phyloP scores from a whole-genome alignment of 1,140 invertebrate species.

The Teleogryllus occipitalis region DNA sequence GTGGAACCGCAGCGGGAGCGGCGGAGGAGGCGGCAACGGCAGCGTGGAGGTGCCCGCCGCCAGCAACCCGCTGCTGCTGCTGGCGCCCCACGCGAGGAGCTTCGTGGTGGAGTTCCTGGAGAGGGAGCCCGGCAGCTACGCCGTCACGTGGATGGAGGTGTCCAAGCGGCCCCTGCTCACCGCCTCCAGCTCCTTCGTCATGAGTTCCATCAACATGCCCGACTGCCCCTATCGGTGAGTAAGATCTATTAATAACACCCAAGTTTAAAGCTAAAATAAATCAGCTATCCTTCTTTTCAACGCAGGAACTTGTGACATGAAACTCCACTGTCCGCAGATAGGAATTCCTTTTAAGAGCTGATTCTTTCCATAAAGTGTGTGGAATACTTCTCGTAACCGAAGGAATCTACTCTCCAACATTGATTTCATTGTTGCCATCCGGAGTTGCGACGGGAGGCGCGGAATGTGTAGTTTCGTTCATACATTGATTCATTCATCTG shows the following conservation, averaged over 20 bases:
- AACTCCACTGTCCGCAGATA: too few species aligned
- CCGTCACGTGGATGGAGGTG: conserved; percentile 68
- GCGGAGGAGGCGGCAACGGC: conserved; percentile 22
- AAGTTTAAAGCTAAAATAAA: too few species aligned
- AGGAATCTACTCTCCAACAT: too few species aligned
- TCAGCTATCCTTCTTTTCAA: too few species aligned
- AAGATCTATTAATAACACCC: background rate
- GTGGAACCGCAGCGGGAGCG: conserved; percentile 45
- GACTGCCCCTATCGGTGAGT: conserved; percentile 62
- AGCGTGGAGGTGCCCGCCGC: conserved; percentile 9
- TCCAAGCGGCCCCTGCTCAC: conserved; percentile 54
- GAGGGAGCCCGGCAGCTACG: conserved; percentile 58
- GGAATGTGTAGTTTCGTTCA: too few species aligned
- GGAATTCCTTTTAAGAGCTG: too few species aligned
- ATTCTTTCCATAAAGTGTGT: too few species aligned
- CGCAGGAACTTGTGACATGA: too few species aligned
- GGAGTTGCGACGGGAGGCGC: too few species aligned
- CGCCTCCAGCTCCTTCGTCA: conserved; percentile 46
- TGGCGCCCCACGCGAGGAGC: conserved; percentile 51
- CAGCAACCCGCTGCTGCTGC: conserved; percentile 30
- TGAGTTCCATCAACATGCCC: conserved; percentile 36
- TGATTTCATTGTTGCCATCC: too few species aligned
- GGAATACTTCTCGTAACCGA: too few species aligned
- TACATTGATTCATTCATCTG: too few species aligned
- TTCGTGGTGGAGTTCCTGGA: conserved; percentile 64